Base-by-base conservation (phyloP, 1,140 invertebrate genomes). In the Pygmarrhopalites habei region DNA sequence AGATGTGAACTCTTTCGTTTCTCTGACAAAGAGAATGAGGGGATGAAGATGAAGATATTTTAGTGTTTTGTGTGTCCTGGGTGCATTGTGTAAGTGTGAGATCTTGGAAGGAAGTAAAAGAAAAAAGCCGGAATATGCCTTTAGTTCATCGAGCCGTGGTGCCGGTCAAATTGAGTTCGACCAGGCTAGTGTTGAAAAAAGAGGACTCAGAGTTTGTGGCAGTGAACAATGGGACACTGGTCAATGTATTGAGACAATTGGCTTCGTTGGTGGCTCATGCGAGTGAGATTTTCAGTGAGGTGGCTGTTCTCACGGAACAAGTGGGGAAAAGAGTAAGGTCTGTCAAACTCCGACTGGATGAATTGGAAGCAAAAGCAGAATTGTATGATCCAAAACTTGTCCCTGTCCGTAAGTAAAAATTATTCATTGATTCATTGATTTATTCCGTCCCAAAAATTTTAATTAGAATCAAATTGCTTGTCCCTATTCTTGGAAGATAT, bases 371-470 rank as follows among this genome's bases (percentile, higher is more conserved):
- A 1, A 71, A 71, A 46, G 61, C 66, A 39, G 69, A 71, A 39
- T 47, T 68, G 5, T 71, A 66, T 46, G 69, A 71, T 41, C 69
- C 69, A 15, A 71, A 67, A 62, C 64, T 71, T 32, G 60, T 71
- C 41, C 69, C 69, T 66, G 69, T 71, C 41, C 69, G 69, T 71
- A 71, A 71, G 69, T 71, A n/a, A n/a, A n/a, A n/a, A n/a, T n/a
- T n/a, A n/a, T n/a, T n/a, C n/a, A n/a, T n/a, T n/a, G n/a, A n/a
- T n/a, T n/a, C n/a, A n/a, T n/a, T n/a, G n/a, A n/a, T n/a, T n/a
- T n/a, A n/a, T n/a, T n/a, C n/a, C n/a, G n/a, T n/a, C n/a, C n/a
- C n/a, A n/a, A n/a, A n/a, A n/a, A n/a, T n/a, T n/a, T n/a, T n/a
- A n/a, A n/a, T n/a, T n/a, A n/a, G n/a, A n/a, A n/a, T n/a, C n/a